Evolutionary conservation across 2,797 vertebrate species (phyloP), one percentile per base, ranked within the genome.

Genomic region (Halcyon badia): DNA sequence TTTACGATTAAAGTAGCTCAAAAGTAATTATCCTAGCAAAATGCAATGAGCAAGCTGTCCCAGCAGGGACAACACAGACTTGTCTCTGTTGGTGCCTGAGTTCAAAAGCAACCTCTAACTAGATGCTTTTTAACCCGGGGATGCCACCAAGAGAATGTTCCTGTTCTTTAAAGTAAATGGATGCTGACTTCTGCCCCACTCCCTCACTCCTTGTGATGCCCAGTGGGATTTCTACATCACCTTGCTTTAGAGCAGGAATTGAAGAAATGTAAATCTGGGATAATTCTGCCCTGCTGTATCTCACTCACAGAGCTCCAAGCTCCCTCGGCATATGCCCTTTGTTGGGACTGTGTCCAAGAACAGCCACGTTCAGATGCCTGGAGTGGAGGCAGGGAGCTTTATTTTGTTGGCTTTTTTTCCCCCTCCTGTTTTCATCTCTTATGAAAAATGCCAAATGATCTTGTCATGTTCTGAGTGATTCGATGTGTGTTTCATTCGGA

Each of bases 191-290:
- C 65, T 89, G 18, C 79, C 62, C 88, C 21, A 11, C 44, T 90
- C 65, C 71, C 20, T 89, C 39, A 4, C 73, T 85, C 77, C 56
- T 83, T 35, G 68, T 70, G 80, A 81, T 31, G 56, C 79, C 84
- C 83, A 52, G 86, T 91, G 92, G 94, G 92, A 94, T 61, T 90
- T 90, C 80, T 75, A 4, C 70, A 85, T 91, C 86, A 85, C 91
- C 80, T 95, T 49, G 28, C 61, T 94, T 94, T 87, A 91, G 92
- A 96, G 87, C 41, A 73, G 83, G 89, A 93, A 88, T 96, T 96
- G 85, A 82, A 83, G 68, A 84, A 80, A 91, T 78, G 66, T 90
- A 94, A 94, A 95, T 97, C 87, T 83, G 88, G 90, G 82, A 66
- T 86, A 84, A 85, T 91, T 92, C 68, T 87, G 42, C 69, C 73